Conservation (phyloP, 2,113 vertebrate genomes). For the Falco punctatus region DNA sequence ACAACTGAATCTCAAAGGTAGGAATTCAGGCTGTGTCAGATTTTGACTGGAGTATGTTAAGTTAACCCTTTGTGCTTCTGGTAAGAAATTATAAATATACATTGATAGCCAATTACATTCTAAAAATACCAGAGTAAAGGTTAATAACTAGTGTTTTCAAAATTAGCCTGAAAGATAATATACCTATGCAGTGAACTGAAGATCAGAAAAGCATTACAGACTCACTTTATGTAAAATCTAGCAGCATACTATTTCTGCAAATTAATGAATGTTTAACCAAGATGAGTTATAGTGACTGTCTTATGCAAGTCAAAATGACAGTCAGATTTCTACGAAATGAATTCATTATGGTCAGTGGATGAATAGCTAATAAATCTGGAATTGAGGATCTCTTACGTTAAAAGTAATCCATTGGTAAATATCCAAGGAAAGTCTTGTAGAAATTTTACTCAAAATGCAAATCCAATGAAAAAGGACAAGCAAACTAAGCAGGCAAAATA, state of each 20-base stretch:
- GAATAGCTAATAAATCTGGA: conserved; percentile 33
- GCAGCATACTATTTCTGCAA: not conserved
- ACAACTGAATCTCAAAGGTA: not conserved
- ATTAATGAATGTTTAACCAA: conserved; percentile 47
- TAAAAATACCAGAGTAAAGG: not conserved
- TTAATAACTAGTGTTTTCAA: not conserved
- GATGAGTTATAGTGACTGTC: not conserved
- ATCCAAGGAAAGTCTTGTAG: not conserved
- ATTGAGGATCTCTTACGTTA: not conserved
- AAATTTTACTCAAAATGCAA: conserved; percentile 15
- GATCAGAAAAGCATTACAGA: not conserved
- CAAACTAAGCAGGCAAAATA: not conserved
- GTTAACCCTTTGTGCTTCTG: not conserved
- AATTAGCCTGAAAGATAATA: not conserved
- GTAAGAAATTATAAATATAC: not conserved
- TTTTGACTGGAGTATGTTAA: not conserved
- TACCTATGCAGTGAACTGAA: not conserved
- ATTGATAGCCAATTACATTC: not conserved
- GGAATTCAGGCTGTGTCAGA: not conserved
- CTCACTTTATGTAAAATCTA: conserved; percentile 7
- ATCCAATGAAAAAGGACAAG: not conserved
- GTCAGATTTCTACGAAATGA: conserved; percentile 28
- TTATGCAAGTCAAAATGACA: conserved; percentile 13
- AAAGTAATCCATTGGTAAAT: not conserved
- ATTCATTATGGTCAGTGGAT: conserved; percentile 14